Base-by-base conservation (phyloP, 2,113 vertebrate genomes). In the Chaetura pelagica region DNA sequence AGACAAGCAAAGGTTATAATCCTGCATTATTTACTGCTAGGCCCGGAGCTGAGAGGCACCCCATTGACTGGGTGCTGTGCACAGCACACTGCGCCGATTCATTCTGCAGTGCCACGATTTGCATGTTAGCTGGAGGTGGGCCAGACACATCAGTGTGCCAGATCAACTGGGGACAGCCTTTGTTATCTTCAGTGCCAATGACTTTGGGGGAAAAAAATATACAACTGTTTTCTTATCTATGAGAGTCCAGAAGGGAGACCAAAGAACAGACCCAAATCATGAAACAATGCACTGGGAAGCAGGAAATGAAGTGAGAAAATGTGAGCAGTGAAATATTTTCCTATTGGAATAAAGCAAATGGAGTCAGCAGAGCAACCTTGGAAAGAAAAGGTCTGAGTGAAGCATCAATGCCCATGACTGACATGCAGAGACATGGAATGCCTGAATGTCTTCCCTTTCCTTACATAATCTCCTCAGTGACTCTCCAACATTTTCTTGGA, bases 1-100 rank as follows among this genome's bases (percentile, higher is more conserved):
- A 81, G 85, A 74, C 55, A 34, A 27, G 85, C 85, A 91, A 83
- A 93, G 81, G 94, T 87, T 79, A 73, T 88, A 94, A 93, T 95
- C 93, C 93, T 86, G 90, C 84, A 90, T 95, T 90, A 96, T 96
- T 94, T 96, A 96, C 90, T 96, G 90, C 82, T 49, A 34, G 93
- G 73, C 76, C 76, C 4, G 6, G 88, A 89, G 93, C 88, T 96
- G 93, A 92, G 94, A 92, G 92, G 76, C 88, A 90, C 92, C 88
- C 63, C 93, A 94, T 90, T 95, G 96, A 96, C 85, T 92, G 93
- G n/a, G 75, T 44, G 90, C 90, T 77, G 85, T 81, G 94, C 48
- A 40, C 90, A 74, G 92, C 94, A 97, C 96, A 95, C 92, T 96
- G 93, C 73, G 40, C 57, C 14, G 6, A 94, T 95, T 96, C 96